Conservation (phyloP, 2,113 vertebrate genomes). For the Chloebia gouldiae region DNA sequence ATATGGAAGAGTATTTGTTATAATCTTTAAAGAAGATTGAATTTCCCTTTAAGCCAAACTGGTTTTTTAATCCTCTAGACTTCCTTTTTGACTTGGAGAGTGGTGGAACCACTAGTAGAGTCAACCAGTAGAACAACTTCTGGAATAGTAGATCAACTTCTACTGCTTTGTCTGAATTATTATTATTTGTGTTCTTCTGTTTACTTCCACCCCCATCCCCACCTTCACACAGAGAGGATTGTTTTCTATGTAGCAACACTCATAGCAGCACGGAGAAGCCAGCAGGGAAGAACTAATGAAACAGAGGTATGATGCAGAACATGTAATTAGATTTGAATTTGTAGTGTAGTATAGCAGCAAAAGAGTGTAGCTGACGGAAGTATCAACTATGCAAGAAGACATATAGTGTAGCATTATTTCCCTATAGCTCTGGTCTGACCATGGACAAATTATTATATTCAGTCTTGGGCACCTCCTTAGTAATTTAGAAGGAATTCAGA, state of each 20-base stretch:
- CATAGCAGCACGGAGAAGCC: background rate
- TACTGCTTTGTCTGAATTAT: background rate
- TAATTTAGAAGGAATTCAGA: slow-evolving; percentile 54
- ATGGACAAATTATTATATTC: slow-evolving; percentile 44
- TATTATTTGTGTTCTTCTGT: background rate
- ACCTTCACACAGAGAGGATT: background rate
- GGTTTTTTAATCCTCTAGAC: background rate
- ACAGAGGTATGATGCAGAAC: background rate
- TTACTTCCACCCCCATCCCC: background rate
- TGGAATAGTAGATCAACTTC: background rate
- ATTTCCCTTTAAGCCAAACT: background rate
- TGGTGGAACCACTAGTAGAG: background rate
- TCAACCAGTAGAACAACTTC: background rate
- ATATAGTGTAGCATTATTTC: background rate
- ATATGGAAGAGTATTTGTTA: background rate
- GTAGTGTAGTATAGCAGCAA: slow-evolving; percentile 12
- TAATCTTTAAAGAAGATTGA: background rate
- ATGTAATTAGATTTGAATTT: slow-evolving; percentile 45
- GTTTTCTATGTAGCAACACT: slow-evolving; percentile 1
- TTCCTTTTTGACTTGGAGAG: background rate
- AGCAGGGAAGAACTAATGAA: slow-evolving; percentile 23
- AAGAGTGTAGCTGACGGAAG: slow-evolving; percentile 30
- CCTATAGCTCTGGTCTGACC: slow-evolving; percentile 20
- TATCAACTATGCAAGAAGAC: background rate
- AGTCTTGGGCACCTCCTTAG: slow-evolving; percentile 16